phyloP scores from a whole-genome alignment of 2,113 vertebrate species.

The Poecile atricapillus region DNA sequence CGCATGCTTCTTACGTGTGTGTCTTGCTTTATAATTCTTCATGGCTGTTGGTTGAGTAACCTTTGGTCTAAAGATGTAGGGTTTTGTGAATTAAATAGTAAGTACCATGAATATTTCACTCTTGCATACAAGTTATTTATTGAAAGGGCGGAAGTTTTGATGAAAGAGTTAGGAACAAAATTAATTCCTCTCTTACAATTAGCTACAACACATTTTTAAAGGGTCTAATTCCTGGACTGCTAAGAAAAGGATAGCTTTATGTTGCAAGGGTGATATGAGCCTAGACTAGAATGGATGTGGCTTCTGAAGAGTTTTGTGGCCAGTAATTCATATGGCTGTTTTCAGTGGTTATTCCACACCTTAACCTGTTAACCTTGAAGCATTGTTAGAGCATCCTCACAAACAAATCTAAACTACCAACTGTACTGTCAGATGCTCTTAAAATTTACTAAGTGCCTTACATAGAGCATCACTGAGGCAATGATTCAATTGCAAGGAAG shows the following conservation, averaged over 20 bases:
- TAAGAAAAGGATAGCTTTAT: not conserved
- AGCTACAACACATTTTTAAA: not conserved
- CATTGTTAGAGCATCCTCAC: not conserved
- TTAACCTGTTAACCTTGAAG: not conserved
- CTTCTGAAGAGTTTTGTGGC: slow-evolving; percentile 20
- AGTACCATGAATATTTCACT: not conserved
- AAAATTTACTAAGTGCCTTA: slow-evolving; percentile 60
- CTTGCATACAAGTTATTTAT: not conserved
- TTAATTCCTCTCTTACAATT: not conserved
- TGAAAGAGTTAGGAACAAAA: not conserved
- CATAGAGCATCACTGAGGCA: slow-evolving; percentile 51
- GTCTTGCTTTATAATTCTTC: not conserved
- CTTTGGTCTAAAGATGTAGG: not conserved
- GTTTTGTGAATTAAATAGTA: not conserved
- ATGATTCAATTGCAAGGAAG: not conserved
- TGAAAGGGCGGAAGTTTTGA: not conserved
- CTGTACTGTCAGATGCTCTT: slow-evolving; percentile 47
- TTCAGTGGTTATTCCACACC: slow-evolving; percentile 11
- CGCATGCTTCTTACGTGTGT: not conserved
- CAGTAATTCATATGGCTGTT: not conserved
- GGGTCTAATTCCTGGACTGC: not conserved
- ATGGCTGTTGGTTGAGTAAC: not conserved
- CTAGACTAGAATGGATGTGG: not conserved
- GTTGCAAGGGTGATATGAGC: not conserved
- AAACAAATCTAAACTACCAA: slow-evolving; percentile 7